Conservation (phyloP, 2,113 vertebrate genomes). For the Paracanthobrama guichenoti region DNA sequence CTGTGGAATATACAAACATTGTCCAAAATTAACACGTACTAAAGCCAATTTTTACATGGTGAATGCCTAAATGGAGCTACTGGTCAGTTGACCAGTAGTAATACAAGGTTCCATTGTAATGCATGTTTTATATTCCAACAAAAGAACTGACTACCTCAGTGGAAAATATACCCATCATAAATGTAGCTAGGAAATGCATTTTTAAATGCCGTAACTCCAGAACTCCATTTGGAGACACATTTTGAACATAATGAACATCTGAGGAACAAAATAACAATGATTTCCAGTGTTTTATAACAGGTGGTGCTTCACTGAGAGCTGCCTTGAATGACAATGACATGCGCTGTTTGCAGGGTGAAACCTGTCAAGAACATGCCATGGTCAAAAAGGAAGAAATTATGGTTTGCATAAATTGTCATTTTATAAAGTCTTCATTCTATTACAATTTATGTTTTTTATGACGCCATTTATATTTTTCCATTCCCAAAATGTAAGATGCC, state of each 20-base stretch:
- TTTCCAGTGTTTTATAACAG: not conserved
- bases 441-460: no score
- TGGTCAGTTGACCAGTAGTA: not conserved
- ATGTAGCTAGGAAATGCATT: not conserved
- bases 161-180: not conserved
- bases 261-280: slow-evolving; percentile 3
- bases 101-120: not conserved
- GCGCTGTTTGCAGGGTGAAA: not conserved
- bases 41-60: not conserved
- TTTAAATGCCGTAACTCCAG: not conserved
- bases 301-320: not conserved
- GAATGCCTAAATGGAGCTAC: not conserved
- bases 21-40: not conserved
- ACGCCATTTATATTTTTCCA: no score
- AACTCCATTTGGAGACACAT: slow-evolving; percentile 4
- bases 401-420: not conserved
- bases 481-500: no score
- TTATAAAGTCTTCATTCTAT: not conserved
- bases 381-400: not conserved
- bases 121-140: not conserved
- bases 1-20: not conserved
- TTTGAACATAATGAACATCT: not conserved
- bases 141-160: not conserved
- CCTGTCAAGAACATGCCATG: not conserved
- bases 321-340: not conserved